A percentile compares a stretch with the other conserved stretches of the same genome.
Conservation (phyloP, 2,797 vertebrate genomes). For the Fundulus diaphanus region DNA sequence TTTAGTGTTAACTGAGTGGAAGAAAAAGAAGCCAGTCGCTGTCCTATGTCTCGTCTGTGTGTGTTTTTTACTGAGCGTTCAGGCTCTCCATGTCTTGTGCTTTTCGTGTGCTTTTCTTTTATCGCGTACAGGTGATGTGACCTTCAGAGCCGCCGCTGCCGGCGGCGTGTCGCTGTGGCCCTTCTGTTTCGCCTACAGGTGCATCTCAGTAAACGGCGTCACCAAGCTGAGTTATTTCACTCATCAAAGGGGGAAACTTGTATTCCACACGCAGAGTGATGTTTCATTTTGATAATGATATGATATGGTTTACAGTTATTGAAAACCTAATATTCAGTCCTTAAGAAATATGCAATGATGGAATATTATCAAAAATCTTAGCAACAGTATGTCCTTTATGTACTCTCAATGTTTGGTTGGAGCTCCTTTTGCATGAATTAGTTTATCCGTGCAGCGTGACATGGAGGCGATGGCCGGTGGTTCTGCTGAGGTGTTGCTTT, state of each 20-base stretch:
- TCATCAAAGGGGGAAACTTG: background rate
- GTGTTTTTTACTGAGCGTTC: conserved; percentile 63
- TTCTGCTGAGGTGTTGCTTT: too few relatives aligned
- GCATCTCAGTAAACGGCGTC: background rate
- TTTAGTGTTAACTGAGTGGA: conserved; percentile 3
- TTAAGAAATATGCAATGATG: background rate
- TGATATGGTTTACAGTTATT: too few relatives aligned
- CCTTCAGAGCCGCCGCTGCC: conserved; percentile 20
- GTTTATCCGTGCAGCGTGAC: background rate
- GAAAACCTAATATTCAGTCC: background rate
- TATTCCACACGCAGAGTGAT: background rate
- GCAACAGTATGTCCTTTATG: background rate
- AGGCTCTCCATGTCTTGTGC: conserved; percentile 66
- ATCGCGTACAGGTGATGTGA: conserved; percentile 13
- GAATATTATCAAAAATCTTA: background rate
- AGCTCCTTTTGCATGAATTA: background rate
- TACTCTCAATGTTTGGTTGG: background rate
- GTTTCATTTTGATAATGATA: too few relatives aligned
- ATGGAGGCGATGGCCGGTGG: too few relatives aligned
- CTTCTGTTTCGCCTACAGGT: background rate
- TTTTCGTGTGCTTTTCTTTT: conserved; percentile 67
- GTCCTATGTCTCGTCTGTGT: conserved; percentile 84
- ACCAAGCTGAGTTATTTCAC: background rate
- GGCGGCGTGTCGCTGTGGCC: conserved; percentile 17
- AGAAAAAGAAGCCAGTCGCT: conserved; percentile 61